Conservation (phyloP, 2,888 invertebrate species). For the Zygaena filipendulae region DNA sequence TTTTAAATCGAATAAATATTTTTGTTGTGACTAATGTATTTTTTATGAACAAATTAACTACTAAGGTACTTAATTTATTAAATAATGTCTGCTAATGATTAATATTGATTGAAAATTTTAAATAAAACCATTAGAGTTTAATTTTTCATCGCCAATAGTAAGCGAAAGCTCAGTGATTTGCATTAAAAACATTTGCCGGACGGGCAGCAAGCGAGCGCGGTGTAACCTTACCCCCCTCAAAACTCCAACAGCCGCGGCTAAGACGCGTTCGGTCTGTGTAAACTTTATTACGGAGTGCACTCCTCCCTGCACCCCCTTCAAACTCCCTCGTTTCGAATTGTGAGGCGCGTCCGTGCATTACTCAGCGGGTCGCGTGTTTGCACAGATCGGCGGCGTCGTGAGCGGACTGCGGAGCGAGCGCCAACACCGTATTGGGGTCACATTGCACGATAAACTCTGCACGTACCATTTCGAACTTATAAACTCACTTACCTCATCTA, state of each 20-base stretch:
- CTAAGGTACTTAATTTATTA: too few relatives aligned
- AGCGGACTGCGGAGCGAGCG: conserved; percentile 40
- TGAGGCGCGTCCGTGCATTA: conserved; percentile 57
- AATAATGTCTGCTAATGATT: too few relatives aligned
- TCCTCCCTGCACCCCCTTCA: conserved; percentile 23
- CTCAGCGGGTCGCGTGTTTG: conserved; percentile 55
- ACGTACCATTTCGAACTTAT: conserved; percentile 37
- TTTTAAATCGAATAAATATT: too few relatives aligned
- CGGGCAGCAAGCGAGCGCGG: conserved; percentile 32
- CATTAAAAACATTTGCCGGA: conserved; percentile 50
- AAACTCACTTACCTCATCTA: conserved; percentile 33
- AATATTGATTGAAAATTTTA: too few relatives aligned
- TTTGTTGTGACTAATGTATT: too few relatives aligned
- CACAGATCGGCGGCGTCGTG: conserved; percentile 55
- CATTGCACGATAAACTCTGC: conserved; percentile 43
- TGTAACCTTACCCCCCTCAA: conserved; percentile 37
- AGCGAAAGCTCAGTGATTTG: conserved; percentile 37
- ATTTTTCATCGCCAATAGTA: conserved; percentile 1
- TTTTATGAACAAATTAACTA: too few relatives aligned
- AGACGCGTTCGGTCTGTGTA: conserved; percentile 59
- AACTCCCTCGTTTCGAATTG: conserved; percentile 33
- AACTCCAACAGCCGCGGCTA: conserved; percentile 31
- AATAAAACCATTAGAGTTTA: too few relatives aligned
- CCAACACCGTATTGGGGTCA: conserved; percentile 44
- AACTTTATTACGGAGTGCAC: conserved; percentile 61